These are phyloP conservation scores for Heterohyrax brucei DNA, from an alignment of 2,797 vertebrate genomes.

Conservation along the genomic window DNA sequence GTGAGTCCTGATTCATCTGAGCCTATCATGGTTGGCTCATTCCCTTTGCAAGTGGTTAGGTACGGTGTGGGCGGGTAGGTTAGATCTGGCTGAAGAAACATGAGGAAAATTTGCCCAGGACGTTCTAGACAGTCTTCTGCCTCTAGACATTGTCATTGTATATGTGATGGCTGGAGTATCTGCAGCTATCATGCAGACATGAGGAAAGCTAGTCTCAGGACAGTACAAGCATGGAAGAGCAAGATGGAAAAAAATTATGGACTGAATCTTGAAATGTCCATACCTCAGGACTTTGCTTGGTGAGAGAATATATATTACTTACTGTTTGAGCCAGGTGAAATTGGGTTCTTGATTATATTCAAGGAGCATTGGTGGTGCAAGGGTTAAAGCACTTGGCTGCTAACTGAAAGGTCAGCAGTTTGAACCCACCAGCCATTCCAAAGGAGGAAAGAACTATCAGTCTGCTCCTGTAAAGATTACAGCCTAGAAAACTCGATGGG, in stretches of 20 bases:
- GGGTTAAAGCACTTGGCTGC: too few relatives aligned
- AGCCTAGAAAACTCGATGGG: too few relatives aligned
- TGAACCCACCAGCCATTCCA: too few relatives aligned
- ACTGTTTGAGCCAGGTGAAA: not conserved
- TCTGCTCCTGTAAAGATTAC: too few relatives aligned
- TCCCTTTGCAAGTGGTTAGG: slow-evolving; percentile 3
- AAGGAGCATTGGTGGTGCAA: too few relatives aligned
- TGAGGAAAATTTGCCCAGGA: not conserved
- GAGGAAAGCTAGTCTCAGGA: not conserved
- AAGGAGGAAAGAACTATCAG: too few relatives aligned
- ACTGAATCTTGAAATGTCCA: not conserved
- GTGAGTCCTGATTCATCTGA: slow-evolving; percentile 16
- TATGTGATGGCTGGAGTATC: not conserved
- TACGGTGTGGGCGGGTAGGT: not conserved
- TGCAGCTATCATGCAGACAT: not conserved
- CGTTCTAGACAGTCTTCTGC: not conserved
- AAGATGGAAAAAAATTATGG: not conserved
- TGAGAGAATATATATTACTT: slow-evolving; percentile 13
- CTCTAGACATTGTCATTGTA: not conserved
- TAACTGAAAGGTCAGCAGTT: too few relatives aligned
- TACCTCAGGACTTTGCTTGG: slow-evolving; percentile 25
- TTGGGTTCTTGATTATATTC: not conserved
- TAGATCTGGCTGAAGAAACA: not conserved
- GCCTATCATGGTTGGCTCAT: not conserved
- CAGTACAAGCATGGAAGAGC: not conserved